These are phyloP conservation scores for Solenodon paradoxus DNA, from an alignment of 2,113 vertebrate genomes.

Conservation along the genomic window DNA sequence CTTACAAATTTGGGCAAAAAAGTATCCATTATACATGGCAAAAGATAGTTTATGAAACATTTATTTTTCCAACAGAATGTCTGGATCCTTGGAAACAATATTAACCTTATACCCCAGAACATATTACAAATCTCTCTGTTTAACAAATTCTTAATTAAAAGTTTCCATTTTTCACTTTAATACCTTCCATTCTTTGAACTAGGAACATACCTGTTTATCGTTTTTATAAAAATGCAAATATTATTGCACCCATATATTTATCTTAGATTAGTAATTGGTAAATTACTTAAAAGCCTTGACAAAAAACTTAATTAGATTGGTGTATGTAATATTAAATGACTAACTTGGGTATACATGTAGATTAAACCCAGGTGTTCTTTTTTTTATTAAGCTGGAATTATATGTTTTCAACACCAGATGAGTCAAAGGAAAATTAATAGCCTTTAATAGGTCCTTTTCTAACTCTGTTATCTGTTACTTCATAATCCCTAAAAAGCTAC, in stretches of 20 bases:
- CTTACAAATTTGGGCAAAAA: too few relatives aligned
- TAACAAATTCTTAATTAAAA: background rate
- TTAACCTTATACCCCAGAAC: background rate
- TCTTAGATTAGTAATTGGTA: background rate
- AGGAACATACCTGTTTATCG: background rate
- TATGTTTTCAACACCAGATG: background rate
- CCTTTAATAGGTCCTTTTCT: background rate
- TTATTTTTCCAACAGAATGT: background rate
- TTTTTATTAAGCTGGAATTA: background rate
- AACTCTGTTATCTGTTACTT: background rate
- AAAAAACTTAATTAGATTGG: conserved; percentile 23
- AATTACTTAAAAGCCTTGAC: conserved; percentile 8
- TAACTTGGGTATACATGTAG: background rate
- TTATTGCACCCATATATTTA: background rate
- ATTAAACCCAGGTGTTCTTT: background rate
- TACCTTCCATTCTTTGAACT: background rate
- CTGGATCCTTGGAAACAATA: background rate
- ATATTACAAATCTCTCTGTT: background rate
- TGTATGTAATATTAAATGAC: background rate
- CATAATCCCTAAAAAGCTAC: background rate
- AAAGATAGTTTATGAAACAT: background rate
- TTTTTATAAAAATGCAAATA: conserved; percentile 24
- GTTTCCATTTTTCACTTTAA: conserved; percentile 1
- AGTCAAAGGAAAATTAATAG: conserved; percentile 16
- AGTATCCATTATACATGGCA: too few relatives aligned